Evolutionary conservation across 2,797 vertebrate species (phyloP).

Genomic region (Astyanax mexicanus): DNA sequence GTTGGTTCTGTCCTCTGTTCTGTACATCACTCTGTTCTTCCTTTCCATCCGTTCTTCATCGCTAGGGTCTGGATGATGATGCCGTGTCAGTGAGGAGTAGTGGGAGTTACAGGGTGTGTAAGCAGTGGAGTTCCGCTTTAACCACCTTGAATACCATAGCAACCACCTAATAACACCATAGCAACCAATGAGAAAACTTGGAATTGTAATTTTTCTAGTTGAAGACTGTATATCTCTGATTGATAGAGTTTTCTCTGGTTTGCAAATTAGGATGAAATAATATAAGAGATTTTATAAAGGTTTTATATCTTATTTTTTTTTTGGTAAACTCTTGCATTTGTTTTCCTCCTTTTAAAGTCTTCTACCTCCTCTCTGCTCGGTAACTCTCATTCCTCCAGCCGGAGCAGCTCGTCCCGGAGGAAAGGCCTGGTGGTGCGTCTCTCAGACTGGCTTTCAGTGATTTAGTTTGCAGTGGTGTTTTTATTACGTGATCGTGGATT

Average conservation of each 20-base stretch:
- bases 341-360: conserved; percentile 69
- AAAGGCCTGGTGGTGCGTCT: conserved; percentile 85
- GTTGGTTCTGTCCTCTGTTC: conserved; percentile 56
- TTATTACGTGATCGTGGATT: conserved; percentile 5
- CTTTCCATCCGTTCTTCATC: conserved; percentile 66
- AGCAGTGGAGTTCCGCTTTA: conserved; percentile 45
- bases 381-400: conserved; percentile 75
- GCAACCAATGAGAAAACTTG: too few relatives aligned
- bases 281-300: background rate
- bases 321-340: conserved; percentile 42
- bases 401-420: conserved; percentile 78
- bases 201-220: too few relatives aligned
- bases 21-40: conserved; percentile 61
- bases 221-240: too few relatives aligned
- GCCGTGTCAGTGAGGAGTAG: conserved; percentile 73
- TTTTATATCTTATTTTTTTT: too few relatives aligned
- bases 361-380: conserved; percentile 74
- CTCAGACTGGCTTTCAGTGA: conserved; percentile 48
- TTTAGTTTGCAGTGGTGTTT: conserved; percentile 29
- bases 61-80: conserved; percentile 79
- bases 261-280: background rate
- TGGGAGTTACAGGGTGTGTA: conserved; percentile 84
- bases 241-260: too few relatives aligned
- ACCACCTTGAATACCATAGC: too few relatives aligned
- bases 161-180: too few relatives aligned